A percentile compares a stretch with the other conserved stretches of the same genome.
These are phyloP conservation scores for Diaperis boleti DNA, from an alignment of 2,888 invertebrate species.

Conservation along the genomic window DNA sequence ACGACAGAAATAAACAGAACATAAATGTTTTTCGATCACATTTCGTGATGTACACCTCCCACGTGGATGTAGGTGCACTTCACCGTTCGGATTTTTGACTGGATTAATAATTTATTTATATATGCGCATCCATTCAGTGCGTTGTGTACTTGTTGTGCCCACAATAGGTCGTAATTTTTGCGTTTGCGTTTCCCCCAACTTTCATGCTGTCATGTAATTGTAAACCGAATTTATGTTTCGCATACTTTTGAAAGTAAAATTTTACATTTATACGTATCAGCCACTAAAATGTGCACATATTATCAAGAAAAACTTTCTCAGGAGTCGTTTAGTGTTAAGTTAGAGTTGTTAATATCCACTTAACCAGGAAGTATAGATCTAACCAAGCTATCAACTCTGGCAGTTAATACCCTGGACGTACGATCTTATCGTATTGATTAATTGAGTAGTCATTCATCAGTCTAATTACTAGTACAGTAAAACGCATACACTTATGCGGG, in stretches of 20 bases:
- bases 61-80: background rate
- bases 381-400: constrained; percentile 3
- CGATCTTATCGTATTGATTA: constrained; percentile 27
- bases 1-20: no score
- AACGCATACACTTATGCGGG: constrained; percentile 14
- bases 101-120: constrained; percentile 2
- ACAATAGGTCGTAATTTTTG: constrained; percentile 9
- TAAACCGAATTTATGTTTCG: background rate
- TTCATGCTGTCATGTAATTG: background rate
- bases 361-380: background rate
- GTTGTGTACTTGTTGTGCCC: background rate
- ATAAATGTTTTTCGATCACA: no score
- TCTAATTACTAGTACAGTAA: constrained; percentile 16
- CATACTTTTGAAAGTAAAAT: background rate
- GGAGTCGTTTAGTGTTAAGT: background rate
- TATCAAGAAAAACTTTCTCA: no score
- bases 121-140: background rate
- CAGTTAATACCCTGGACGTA: constrained; percentile 14
- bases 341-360: constrained; percentile 8
- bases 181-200: background rate
- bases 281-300: no score
- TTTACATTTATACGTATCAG: no score
- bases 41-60: no score
- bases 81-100: background rate
- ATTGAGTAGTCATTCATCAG: constrained; percentile 23